These are phyloP conservation scores for Thelaira solivaga DNA, from an alignment of 2,888 invertebrate species.

Conservation along the genomic window DNA sequence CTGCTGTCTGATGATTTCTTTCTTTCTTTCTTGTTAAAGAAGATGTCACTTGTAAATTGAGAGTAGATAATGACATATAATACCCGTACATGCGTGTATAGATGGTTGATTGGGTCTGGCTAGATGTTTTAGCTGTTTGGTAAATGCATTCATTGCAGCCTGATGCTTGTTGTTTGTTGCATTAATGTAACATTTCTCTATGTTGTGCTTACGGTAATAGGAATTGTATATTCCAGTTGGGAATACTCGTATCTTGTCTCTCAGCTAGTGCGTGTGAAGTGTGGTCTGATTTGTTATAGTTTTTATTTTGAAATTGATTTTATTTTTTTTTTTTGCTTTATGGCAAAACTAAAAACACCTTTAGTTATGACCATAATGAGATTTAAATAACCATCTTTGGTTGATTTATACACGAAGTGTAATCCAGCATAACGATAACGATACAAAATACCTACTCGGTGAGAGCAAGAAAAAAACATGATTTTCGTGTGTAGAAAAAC, in stretches of 20 bases:
- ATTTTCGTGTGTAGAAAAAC: too few species aligned
- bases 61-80: conserved; percentile 28
- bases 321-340: conserved; percentile 6
- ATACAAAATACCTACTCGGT: too few species aligned
- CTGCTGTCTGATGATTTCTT: conserved; percentile 29
- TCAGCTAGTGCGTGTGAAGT: conserved; percentile 28
- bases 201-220: conserved; percentile 5
- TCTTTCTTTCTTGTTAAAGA: conserved; percentile 47
- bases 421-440: neutral
- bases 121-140: neutral
- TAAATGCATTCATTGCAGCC: conserved; percentile 33
- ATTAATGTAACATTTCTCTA: conserved; percentile 33
- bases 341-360: conserved; percentile 51
- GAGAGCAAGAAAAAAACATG: too few species aligned
- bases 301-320: conserved; percentile 52
- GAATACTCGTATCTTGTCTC: neutral
- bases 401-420: neutral
- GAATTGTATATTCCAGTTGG: conserved; percentile 5
- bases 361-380: conserved; percentile 53
- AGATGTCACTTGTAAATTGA: conserved; percentile 59
- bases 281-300: conserved; percentile 47
- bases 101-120: neutral
- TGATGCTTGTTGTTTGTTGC: conserved; percentile 29
- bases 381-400: conserved; percentile 42
- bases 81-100: neutral